phyloP scores from a whole-genome alignment of 2,113 vertebrate species.

The Laticauda colubrina region DNA sequence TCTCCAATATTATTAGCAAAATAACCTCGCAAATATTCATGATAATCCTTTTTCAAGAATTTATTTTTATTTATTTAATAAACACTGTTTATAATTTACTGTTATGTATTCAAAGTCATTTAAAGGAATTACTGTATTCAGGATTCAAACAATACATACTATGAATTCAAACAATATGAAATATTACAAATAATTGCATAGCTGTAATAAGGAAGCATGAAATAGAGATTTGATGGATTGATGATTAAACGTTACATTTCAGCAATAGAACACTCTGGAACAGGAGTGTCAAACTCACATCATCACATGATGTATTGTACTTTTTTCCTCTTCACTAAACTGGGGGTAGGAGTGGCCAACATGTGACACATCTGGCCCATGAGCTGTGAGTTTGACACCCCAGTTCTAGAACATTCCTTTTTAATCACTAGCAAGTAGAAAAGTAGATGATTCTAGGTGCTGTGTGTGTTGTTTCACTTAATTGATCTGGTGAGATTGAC shows the following conservation, averaged over 20 bases:
- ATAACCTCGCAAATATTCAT: background rate
- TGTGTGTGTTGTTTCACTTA: background rate
- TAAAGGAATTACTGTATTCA: background rate
- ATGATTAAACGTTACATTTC: too few species aligned
- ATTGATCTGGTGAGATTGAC: background rate
- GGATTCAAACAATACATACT: background rate
- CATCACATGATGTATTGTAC: too few species aligned
- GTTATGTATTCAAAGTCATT: background rate
- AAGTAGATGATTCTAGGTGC: too few species aligned
- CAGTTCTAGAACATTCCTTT: slow-evolving; percentile 20
- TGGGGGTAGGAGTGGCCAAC: too few species aligned
- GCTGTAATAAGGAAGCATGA: background rate
- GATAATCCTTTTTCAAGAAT: background rate
- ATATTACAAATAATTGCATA: slow-evolving; percentile 30
- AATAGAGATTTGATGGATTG: too few species aligned
- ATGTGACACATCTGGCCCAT: too few species aligned
- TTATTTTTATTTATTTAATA: background rate
- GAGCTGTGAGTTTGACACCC: too few species aligned
- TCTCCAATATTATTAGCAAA: background rate
- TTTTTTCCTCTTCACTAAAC: too few species aligned
- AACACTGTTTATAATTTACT: background rate
- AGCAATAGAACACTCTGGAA: too few species aligned
- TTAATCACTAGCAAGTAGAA: too few species aligned
- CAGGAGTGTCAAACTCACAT: too few species aligned
- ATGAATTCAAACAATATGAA: background rate